These are phyloP conservation scores for Myotis pilosus DNA, from an alignment of 2,797 vertebrate species.

Conservation along the genomic window DNA sequence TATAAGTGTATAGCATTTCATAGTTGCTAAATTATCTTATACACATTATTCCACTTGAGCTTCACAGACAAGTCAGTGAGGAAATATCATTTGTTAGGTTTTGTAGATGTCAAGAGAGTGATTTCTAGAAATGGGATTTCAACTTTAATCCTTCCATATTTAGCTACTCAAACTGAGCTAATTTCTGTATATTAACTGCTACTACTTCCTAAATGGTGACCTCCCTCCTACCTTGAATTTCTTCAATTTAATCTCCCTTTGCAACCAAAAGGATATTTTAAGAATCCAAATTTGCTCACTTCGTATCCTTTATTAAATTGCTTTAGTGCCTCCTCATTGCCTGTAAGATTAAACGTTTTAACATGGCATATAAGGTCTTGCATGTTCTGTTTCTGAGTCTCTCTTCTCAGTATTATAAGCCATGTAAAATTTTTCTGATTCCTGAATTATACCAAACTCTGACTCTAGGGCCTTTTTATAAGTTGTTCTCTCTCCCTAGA, in stretches of 20 bases:
- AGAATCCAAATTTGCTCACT: not conserved
- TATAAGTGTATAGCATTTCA: not conserved
- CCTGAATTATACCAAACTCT: not conserved
- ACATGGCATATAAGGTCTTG: not conserved
- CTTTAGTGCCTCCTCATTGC: not conserved
- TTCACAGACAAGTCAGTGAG: not conserved
- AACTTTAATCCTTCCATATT: not conserved
- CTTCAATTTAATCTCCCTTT: not conserved
- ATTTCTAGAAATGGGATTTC: not conserved
- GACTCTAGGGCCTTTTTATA: not conserved
- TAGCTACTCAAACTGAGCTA: not conserved
- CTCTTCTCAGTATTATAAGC: not conserved
- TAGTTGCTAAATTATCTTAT: not conserved
- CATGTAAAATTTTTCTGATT: not conserved
- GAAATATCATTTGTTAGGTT: not conserved
- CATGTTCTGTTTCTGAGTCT: not conserved
- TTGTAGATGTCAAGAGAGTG: not conserved
- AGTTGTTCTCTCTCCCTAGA: not conserved
- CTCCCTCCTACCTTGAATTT: not conserved
- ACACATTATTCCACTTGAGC: not conserved
- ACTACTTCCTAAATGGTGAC: not conserved
- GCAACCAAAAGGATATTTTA: not conserved
- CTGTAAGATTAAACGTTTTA: not conserved
- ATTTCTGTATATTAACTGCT: not conserved
- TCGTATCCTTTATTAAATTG: not conserved